Evolutionary conservation across 2,888 invertebrate genomes (phyloP).

Genomic region (Lycaena phlaeas): DNA sequence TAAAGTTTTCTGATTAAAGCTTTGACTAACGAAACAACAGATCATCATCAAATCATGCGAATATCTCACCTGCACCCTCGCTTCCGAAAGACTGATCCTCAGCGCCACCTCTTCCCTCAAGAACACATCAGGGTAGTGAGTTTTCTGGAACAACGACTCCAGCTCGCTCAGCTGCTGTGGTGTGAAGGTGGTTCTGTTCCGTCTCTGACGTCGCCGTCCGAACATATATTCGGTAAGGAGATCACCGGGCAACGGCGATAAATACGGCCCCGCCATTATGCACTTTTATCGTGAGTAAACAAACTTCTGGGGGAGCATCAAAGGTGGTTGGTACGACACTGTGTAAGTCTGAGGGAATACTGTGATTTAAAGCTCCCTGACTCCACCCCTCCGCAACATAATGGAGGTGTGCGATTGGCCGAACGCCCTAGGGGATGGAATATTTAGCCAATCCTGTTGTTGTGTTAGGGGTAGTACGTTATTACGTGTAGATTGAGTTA

Average conservation of each 20-base stretch:
- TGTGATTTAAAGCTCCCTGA: conserved; percentile 51
- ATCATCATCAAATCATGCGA: too few relatives aligned
- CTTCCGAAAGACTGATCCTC: conserved; percentile 92
- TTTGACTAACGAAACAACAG: too few relatives aligned
- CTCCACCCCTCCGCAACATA: conserved; percentile 56
- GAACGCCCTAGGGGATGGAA: conserved; percentile 50
- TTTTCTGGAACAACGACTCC: conserved; percentile 93
- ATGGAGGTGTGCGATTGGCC: conserved; percentile 43
- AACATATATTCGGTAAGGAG: conserved; percentile 95
- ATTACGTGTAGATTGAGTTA: conserved; percentile 70
- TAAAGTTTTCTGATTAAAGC: too few relatives aligned
- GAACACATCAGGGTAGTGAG: conserved; percentile 94
- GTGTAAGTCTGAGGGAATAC: conserved; percentile 50
- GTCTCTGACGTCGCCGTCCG: conserved; percentile 87
- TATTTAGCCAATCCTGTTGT: conserved; percentile 43
- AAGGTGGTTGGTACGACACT: conserved; percentile 42
- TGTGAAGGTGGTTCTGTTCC: conserved; percentile 94
- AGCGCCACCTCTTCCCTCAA: conserved; percentile 92
- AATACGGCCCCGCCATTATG: conserved; percentile 88
- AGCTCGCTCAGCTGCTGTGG: conserved; percentile 93
- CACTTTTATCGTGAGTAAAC: conserved; percentile 1
- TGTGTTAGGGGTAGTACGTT: conserved; percentile 42
- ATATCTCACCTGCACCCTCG: conserved; percentile 91
- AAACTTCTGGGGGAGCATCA: conserved; percentile 23
- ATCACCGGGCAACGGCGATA: conserved; percentile 89